Evolutionary conservation across 2,797 vertebrate species (phyloP), one percentile per base, ranked within the genome.

Genomic region (Megaceryle alcyon): DNA sequence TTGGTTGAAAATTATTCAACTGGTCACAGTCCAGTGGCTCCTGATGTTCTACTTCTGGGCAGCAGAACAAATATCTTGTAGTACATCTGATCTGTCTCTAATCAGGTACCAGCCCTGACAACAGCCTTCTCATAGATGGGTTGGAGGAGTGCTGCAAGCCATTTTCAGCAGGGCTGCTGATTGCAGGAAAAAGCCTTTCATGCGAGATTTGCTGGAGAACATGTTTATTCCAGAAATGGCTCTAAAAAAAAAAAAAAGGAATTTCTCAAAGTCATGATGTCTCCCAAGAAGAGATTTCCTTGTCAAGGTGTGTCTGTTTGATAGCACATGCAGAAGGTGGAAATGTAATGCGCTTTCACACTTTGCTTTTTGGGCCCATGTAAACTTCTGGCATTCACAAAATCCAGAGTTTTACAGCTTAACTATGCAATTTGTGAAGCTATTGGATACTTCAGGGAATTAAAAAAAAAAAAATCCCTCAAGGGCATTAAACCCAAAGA

Each of bases 1-100:
- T 94, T 93, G 85, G 64, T n/a, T 68, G 61, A 85, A 82, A 90
- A 89, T 92, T 75, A 91, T 79, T 82, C 57, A 54, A 4, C 41
- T 69, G 75, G 91, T 95, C 88, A 94, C 88, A 75, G 83, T 51
- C 60, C 91, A 94, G 90, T 12, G 18, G 70, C 73, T 92, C 85
- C 87, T 88, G 87, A 85, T 87, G 83, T 87, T 96, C 78, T 41
- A 16, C 57, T 96, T 77, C 82, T 90, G 77, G 88, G 86, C 86
- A 94, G 88, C 88, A 95, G 78, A 92, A 80, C 86, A 88, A 93
- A 48, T 35, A 75, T 46, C 29, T 68, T 73, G 80, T 49, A 37
- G 12, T 76, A 71, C 70, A 70, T 82, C 51, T 39, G 63, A 88
- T 91, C 28, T 26, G 25, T 19, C 37, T 87, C 53, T 77, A 83